Evolutionary conservation across 2,888 invertebrate species (phyloP).

Genomic region (Arrhopalites spinosus): DNA sequence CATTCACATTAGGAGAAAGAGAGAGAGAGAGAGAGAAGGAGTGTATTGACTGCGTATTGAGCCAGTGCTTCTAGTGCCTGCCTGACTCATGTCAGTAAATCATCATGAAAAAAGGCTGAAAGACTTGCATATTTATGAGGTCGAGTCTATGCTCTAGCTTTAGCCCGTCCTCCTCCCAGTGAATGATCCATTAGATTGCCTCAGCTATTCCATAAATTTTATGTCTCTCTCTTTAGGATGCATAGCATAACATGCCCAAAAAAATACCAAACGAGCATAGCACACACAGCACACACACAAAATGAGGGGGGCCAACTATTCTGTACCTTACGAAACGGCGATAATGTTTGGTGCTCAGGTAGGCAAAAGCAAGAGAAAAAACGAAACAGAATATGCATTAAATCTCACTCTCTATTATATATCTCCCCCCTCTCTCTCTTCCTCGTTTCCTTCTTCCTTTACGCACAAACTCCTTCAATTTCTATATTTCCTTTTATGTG

Average conservation of each 20-base stretch:
- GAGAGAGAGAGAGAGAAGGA: slow-evolving; percentile 10
- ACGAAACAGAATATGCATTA: background rate
- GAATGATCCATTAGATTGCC: slow-evolving; percentile 29
- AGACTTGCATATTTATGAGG: slow-evolving; percentile 33
- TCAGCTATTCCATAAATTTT: slow-evolving; percentile 31
- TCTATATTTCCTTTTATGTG: background rate
- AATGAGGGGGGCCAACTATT: background rate
- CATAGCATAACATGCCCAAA: too few species aligned
- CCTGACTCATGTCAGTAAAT: slow-evolving; percentile 32
- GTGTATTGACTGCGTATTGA: background rate
- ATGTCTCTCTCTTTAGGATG: background rate
- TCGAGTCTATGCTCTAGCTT: background rate
- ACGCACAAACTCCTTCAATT: background rate
- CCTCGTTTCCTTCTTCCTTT: background rate
- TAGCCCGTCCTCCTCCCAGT: background rate
- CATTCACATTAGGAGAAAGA: background rate
- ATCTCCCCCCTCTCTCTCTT: background rate
- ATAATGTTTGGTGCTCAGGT: background rate
- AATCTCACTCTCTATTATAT: background rate
- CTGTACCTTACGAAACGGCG: background rate
- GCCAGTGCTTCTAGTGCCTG: background rate
- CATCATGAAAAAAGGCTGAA: slow-evolving; percentile 30
- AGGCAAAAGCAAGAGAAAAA: background rate
- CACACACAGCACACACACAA: background rate
- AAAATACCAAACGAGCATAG: too few species aligned